Conservation (phyloP, 2,888 invertebrate species). For the Belgica antarctica region DNA sequence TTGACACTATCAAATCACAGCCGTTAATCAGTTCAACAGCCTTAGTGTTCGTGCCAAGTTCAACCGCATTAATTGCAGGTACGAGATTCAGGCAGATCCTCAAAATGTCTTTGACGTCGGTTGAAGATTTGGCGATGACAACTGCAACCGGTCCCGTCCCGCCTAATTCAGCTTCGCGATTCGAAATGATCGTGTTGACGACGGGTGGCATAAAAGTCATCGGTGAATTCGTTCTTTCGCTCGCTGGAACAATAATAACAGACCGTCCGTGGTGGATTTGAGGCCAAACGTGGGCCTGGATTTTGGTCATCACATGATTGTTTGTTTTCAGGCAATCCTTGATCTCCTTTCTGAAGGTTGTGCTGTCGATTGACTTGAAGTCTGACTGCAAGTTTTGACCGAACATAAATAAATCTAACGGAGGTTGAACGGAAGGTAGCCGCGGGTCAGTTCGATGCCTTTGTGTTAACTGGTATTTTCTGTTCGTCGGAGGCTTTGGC, state of each 20-base stretch:
- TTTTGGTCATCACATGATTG: neutral
- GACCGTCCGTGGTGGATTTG: neutral
- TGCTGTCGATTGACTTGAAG: neutral
- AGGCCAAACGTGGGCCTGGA: neutral
- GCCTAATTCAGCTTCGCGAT: constrained; percentile 48
- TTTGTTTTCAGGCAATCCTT: neutral
- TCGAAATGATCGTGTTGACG: neutral
- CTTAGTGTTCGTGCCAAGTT: constrained; percentile 47
- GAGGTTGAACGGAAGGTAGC: no score
- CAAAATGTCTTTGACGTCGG: constrained; percentile 58
- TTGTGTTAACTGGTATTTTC: no score
- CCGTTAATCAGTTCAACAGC: constrained; percentile 58
- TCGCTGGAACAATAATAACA: neutral
- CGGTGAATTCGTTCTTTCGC: neutral
- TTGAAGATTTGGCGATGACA: constrained; percentile 64
- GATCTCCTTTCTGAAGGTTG: neutral
- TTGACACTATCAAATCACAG: constrained; percentile 69
- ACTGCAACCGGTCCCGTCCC: constrained; percentile 64
- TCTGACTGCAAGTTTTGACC: neutral
- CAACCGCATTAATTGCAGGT: constrained; percentile 46
- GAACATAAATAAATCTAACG: neutral
- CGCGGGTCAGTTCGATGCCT: no score
- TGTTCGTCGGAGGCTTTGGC: no score
- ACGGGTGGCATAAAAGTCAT: neutral
- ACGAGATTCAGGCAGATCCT: constrained; percentile 49